Conservation (phyloP, 2,113 vertebrate genomes). For the Hyperopisus bebe region DNA sequence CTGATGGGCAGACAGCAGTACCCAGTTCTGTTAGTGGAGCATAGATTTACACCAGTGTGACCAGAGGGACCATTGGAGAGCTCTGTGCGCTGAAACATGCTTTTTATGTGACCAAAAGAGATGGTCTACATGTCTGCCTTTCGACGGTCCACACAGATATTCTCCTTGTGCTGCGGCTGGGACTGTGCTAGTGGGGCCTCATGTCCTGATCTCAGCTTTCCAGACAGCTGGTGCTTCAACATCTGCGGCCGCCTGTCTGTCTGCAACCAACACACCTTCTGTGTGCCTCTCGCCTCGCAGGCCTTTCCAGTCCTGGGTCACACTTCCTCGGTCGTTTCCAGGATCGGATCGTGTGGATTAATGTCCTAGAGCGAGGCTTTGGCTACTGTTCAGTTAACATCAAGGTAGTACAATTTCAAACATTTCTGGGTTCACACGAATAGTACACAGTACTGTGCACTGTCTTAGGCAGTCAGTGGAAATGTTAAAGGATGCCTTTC, state of each 20-base stretch:
- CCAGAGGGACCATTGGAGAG: not conserved
- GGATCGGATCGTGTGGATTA: slow-evolving; percentile 88
- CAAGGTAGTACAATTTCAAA: slow-evolving; percentile 65
- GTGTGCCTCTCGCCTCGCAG: slow-evolving; percentile 51
- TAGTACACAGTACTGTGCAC: not conserved
- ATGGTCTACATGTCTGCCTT: slow-evolving; percentile 7
- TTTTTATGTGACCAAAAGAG: slow-evolving; percentile 19
- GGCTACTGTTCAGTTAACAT: slow-evolving; percentile 91
- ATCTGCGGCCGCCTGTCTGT: not conserved
- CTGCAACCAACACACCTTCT: not conserved
- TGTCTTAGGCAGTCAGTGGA: slow-evolving; percentile 13
- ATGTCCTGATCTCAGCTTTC: not conserved
- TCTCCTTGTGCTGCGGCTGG: slow-evolving; percentile 28
- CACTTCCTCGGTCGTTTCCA: slow-evolving; percentile 94
- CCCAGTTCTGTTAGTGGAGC: not conserved
- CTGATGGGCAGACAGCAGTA: not conserved
- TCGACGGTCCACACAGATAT: slow-evolving; percentile 14
- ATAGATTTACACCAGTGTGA: not conserved
- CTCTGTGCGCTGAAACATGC: not conserved
- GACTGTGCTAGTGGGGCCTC: not conserved
- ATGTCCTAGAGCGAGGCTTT: slow-evolving; percentile 86
- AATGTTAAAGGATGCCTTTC: not conserved
- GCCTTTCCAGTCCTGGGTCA: slow-evolving; percentile 79
- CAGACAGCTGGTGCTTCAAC: not conserved
- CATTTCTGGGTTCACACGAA: not conserved